Base-by-base conservation (phyloP, 2,888 invertebrate genomes). In the Vesta saturnalis region DNA sequence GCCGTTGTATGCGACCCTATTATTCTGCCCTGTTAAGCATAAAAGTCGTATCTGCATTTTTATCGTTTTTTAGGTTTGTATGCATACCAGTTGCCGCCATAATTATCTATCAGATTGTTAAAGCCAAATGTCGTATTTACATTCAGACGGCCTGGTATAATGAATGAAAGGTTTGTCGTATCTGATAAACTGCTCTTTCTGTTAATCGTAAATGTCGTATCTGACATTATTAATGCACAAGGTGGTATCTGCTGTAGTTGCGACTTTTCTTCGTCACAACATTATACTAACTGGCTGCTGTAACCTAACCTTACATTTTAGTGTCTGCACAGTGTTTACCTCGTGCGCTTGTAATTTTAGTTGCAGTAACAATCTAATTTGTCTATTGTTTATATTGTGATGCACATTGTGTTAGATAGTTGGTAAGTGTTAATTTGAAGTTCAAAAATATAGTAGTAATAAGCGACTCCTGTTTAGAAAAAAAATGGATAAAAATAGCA, bases 81-180 rank as follows among this genome's bases (percentile, higher is more conserved):
- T 43, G 43, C 43, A 43, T 43, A 43, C 43, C 43, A 43, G 43
- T 43, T 43, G 43, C 43, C 43, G 43, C 43, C 43, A 43, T 12
- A 43, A 14, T 43, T 43, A 43, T 43, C 14, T 43, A 43, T 43
- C 43, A 43, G 43, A 43, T 43, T 14, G 43, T 43, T 43, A 43
- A 43, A 43, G 43, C n/a, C 43, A 43, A 43, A 43, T 43, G 43
- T 43, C 14, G 43, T 43, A 43, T 43, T 43, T 43, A 43, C 43
- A 43, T 43, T 43, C 43, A 43, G 43, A 43, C 43, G 43, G 43
- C 43, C 43, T 43, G 43, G 43, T 43, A 43, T 43, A 43, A 43
- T 43, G 43, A 43, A 43, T 43, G 43, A 43, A 43, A 43, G 43
- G 43, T 43, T 43, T 43, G 43, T 43, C 5, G 43, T 43, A 43